phyloP scores from a whole-genome alignment of 2,113 vertebrate species.

The Alces alces region DNA sequence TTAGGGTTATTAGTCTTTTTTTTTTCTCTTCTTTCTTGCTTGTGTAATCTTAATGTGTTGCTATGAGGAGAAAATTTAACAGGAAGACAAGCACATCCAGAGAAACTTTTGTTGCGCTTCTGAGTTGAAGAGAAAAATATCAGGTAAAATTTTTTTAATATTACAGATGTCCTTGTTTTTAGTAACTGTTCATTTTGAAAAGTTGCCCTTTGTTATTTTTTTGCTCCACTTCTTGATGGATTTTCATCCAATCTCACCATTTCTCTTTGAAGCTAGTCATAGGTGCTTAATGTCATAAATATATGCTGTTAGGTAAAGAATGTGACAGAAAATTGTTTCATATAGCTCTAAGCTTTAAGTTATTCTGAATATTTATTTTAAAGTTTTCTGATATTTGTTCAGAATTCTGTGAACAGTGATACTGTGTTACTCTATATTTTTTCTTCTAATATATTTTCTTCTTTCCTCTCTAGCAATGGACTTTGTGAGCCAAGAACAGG shows the following conservation, averaged over 20 bases:
- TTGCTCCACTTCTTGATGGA: not conserved
- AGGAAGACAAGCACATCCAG: not conserved
- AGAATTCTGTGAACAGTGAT: not conserved
- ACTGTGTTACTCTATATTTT: not conserved
- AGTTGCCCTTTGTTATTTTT: not conserved
- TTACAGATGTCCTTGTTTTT: not conserved
- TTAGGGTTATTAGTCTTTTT: not conserved
- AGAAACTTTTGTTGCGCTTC: not conserved
- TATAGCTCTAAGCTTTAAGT: not conserved
- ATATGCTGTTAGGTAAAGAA: not conserved
- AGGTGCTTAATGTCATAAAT: not conserved
- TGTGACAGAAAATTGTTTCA: not conserved
- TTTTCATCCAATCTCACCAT: not conserved
- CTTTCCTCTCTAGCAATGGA: constrained; percentile 87
- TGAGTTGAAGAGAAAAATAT: not conserved
- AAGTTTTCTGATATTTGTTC: not conserved
- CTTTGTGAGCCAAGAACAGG: constrained; percentile 87
- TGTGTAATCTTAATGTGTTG: not conserved
- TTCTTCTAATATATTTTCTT: not conserved
- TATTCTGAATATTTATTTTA: not conserved
- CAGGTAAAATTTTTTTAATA: not conserved
- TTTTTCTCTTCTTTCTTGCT: not conserved
- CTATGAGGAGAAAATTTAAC: not conserved
- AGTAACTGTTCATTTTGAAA: not conserved
- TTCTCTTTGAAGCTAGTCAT: not conserved